Conservation (phyloP, 2,888 invertebrate genomes). For the Ichneumon xanthorius region DNA sequence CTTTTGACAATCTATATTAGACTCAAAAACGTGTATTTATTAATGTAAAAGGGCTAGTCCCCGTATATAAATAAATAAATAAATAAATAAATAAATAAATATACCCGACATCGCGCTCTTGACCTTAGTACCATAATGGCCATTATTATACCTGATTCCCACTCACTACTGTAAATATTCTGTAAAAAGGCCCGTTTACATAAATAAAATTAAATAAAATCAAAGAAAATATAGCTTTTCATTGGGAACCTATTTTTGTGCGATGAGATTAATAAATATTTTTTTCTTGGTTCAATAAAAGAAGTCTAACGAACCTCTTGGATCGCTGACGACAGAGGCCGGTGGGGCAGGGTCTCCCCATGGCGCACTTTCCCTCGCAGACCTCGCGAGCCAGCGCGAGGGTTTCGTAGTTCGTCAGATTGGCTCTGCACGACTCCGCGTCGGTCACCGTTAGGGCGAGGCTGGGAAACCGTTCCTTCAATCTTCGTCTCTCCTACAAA, state of each 20-base stretch:
- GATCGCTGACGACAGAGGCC: constrained; percentile 88
- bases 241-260: neutral
- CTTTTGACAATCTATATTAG: too few species aligned
- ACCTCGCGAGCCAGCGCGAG: constrained; percentile 92
- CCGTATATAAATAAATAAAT: too few species aligned
- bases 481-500: constrained; percentile 91
- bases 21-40: too few species aligned
- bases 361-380: constrained; percentile 94
- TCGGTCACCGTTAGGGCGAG: constrained; percentile 91
- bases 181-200: too few species aligned
- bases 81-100: too few species aligned
- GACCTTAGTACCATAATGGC: too few species aligned
- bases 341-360: constrained; percentile 94
- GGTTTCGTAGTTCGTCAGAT: constrained; percentile 94
- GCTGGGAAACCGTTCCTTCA: constrained; percentile 94
- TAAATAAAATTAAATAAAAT: too few species aligned
- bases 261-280: neutral
- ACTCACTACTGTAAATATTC: too few species aligned
- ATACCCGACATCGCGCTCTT: too few species aligned
- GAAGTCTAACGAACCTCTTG: constrained; percentile 82
- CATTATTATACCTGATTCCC: too few species aligned
- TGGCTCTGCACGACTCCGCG: constrained; percentile 90
- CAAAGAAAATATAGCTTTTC: too few species aligned
- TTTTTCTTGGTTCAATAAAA: neutral
- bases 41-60: too few species aligned